These are phyloP conservation scores for Dicyrtomina minuta DNA, from an alignment of 2,888 invertebrate genomes.

Conservation along the genomic window DNA sequence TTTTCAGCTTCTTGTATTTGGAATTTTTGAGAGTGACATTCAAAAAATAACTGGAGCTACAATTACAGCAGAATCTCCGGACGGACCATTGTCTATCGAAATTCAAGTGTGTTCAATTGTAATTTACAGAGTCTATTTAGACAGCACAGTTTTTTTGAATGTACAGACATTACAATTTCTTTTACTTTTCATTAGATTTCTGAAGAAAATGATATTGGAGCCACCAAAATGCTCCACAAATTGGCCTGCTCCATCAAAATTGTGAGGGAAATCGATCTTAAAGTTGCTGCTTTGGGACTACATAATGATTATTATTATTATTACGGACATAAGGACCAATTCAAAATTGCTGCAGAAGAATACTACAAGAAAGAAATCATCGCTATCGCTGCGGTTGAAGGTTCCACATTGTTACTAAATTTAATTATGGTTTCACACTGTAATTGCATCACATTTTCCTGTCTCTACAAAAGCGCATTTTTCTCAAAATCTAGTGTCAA, in stretches of 20 bases:
- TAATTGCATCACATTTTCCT: too few relatives aligned
- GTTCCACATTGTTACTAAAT: too few relatives aligned
- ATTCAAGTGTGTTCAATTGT: neutral
- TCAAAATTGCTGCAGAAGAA: slow-evolving; percentile 17
- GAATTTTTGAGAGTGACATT: slow-evolving; percentile 39
- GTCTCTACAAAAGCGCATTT: too few relatives aligned
- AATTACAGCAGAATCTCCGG: slow-evolving; percentile 48
- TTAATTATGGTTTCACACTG: neutral
- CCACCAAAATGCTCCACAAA: slow-evolving; percentile 44
- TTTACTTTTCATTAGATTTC: too few relatives aligned
- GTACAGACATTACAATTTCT: too few relatives aligned
- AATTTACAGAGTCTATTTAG: too few relatives aligned
- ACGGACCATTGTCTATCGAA: slow-evolving; percentile 35
- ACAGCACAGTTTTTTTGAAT: too few relatives aligned
- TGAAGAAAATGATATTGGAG: slow-evolving; percentile 40
- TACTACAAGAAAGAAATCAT: slow-evolving; percentile 43
- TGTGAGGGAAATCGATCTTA: slow-evolving; percentile 46
- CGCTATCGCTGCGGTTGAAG: slow-evolving; percentile 42
- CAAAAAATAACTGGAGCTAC: slow-evolving; percentile 23
- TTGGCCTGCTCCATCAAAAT: slow-evolving; percentile 46
- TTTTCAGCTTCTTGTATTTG: slow-evolving; percentile 49
- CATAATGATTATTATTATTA: neutral
- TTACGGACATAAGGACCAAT: neutral
- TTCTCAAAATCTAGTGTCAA: too few relatives aligned
- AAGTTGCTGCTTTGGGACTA: slow-evolving; percentile 35